phyloP scores from a whole-genome alignment of 2,797 vertebrate genomes.

The Numenius phaeopus region DNA sequence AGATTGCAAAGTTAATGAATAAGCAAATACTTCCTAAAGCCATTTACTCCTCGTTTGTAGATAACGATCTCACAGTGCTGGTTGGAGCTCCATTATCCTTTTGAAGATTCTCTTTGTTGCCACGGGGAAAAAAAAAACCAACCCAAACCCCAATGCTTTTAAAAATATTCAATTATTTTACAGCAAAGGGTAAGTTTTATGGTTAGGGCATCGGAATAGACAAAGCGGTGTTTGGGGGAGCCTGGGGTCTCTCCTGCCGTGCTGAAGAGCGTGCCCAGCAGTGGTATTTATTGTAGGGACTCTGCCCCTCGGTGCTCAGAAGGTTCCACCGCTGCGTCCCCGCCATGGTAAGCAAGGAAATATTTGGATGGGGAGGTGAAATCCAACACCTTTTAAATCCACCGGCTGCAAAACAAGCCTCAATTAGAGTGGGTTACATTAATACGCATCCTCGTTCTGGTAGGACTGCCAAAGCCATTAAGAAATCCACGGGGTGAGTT shows the following conservation, averaged over 20 bases:
- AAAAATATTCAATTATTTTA: not conserved
- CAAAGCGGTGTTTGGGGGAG: not conserved
- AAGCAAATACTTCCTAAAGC: not conserved
- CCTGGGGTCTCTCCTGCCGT: accelerated
- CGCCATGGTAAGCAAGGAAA: not conserved
- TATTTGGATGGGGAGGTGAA: not conserved
- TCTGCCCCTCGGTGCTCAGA: not conserved
- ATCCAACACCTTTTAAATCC: not conserved
- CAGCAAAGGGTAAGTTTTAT: not conserved
- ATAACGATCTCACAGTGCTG: not conserved
- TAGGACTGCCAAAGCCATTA: not conserved
- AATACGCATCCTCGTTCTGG: not conserved
- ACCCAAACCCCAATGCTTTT: not conserved
- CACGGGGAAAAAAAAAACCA: not conserved
- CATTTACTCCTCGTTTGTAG: not conserved
- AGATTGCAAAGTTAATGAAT: not conserved
- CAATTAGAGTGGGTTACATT: not conserved
- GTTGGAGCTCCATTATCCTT: not conserved
- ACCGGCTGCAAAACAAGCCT: not conserved
- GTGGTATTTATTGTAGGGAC: accelerated
- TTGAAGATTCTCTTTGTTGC: not conserved
- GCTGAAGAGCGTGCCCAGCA: not conserved
- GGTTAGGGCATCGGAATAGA: not conserved
- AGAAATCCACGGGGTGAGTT: not conserved
- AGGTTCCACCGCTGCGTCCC: not conserved